phyloP scores from a whole-genome alignment of 1,140 invertebrate species.

The Meteorus sp. region DNA sequence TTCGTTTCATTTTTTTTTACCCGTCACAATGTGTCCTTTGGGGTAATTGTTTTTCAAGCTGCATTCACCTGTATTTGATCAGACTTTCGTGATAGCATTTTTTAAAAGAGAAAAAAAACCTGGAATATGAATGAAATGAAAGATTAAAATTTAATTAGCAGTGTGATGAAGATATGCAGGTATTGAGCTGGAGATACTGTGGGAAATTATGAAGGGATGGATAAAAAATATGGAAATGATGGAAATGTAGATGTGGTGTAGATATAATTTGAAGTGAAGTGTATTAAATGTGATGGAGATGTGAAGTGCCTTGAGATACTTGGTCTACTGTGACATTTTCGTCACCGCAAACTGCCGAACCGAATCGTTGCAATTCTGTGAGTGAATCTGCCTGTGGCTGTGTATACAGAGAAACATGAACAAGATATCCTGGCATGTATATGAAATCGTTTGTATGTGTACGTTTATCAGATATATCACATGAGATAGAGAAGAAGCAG shows the following conservation, averaged over 20 bases:
- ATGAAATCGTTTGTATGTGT: too few species aligned
- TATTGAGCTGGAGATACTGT: too few species aligned
- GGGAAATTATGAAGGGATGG: too few species aligned
- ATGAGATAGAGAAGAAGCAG: too few species aligned
- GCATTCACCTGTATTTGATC: conserved; percentile 3
- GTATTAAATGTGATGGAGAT: neutral
- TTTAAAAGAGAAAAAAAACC: neutral
- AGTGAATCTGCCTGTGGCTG: neutral
- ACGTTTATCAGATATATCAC: too few species aligned
- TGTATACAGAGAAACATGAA: conserved; percentile 13
- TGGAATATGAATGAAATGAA: too few species aligned
- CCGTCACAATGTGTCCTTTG: conserved; percentile 34
- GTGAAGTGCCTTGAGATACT: neutral
- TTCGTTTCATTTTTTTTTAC: too few species aligned
- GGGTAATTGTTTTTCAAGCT: conserved; percentile 34
- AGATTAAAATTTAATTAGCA: too few species aligned
- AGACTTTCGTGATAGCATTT: neutral
- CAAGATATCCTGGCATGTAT: conserved; percentile 14
- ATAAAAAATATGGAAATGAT: too few species aligned
- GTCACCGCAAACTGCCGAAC: conserved; percentile 24
- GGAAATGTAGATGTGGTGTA: too few species aligned
- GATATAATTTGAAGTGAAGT: too few species aligned
- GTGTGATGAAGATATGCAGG: too few species aligned
- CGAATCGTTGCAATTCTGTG: conserved; percentile 11
- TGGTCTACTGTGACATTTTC: conserved; percentile 16